phyloP scores from a whole-genome alignment of 64 coral and sea anemone species.

The Actinia tenebrosa region DNA sequence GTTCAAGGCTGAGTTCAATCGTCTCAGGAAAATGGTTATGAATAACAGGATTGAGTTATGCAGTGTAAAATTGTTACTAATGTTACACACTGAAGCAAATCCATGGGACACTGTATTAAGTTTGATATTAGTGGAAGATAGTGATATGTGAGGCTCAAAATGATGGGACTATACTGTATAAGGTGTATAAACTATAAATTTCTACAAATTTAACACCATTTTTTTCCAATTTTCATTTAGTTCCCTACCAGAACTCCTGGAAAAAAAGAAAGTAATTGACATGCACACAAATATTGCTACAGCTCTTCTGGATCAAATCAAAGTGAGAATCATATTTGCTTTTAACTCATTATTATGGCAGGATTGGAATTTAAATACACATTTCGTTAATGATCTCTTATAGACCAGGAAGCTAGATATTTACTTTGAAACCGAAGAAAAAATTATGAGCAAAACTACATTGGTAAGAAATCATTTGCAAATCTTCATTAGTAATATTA shows the following conservation, averaged over 20 bases:
- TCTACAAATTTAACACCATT: too few relatives aligned
- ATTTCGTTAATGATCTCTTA: not conserved
- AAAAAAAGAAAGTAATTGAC: constrained; percentile 91
- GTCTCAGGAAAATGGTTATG: too few relatives aligned
- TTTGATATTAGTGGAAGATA: too few relatives aligned
- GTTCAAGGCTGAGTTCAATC: too few relatives aligned
- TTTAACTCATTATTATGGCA: not conserved
- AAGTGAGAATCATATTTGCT: constrained; percentile 29
- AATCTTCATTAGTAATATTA: too few relatives aligned
- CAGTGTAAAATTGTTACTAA: too few relatives aligned
- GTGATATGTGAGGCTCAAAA: too few relatives aligned
- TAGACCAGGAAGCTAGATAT: constrained; percentile 88
- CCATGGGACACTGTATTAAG: too few relatives aligned
- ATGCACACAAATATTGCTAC: constrained; percentile 99
- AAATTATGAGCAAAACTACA: constrained; percentile 97
- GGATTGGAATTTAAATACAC: not conserved
- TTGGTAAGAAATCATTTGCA: constrained; percentile 44
- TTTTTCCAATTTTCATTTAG: constrained; percentile 17
- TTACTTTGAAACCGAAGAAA: constrained; percentile 98
- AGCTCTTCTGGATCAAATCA: constrained; percentile 88
- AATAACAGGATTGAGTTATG: too few relatives aligned
- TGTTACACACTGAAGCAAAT: too few relatives aligned
- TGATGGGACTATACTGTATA: too few relatives aligned
- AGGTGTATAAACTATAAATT: too few relatives aligned
- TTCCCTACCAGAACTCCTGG: constrained; percentile 93